These are phyloP conservation scores for Cylindroiulus punctatus DNA, from an alignment of 2,888 invertebrate species.

Conservation along the genomic window DNA sequence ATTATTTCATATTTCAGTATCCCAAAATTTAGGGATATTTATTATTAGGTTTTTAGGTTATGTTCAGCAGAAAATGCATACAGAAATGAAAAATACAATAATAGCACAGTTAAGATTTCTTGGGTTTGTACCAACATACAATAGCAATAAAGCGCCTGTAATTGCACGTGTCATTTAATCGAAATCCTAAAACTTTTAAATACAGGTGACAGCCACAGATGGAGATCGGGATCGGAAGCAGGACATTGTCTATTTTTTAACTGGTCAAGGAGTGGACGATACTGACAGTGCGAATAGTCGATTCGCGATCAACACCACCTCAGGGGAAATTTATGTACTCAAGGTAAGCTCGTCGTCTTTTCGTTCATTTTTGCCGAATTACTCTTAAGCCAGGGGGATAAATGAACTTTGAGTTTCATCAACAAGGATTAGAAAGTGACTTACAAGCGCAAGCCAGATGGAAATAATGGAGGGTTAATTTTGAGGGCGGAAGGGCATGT, in stretches of 20 bases:
- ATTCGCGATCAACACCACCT: slow-evolving; percentile 95
- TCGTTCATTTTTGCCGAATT: neutral
- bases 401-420: neutral
- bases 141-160: neutral
- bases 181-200: neutral
- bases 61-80: neutral
- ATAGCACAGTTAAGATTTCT: neutral
- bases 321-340: slow-evolving; percentile 93
- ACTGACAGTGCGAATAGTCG: slow-evolving; percentile 95
- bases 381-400: neutral
- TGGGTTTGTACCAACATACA: neutral
- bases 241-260: slow-evolving; percentile 94
- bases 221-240: slow-evolving; percentile 95
- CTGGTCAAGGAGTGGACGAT: slow-evolving; percentile 94
- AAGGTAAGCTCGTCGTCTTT: slow-evolving; percentile 75
- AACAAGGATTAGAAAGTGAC: neutral
- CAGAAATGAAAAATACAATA: neutral
- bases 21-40: neutral
- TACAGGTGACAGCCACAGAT: slow-evolving; percentile 93
- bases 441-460: neutral
- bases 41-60: too few relatives aligned
- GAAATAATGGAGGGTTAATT: neutral
- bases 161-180: neutral
- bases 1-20: too few relatives aligned
- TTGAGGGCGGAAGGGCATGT: neutral